These are phyloP conservation scores for Drosophila tristis DNA, from an alignment of 1,140 invertebrate species.

Conservation along the genomic window DNA sequence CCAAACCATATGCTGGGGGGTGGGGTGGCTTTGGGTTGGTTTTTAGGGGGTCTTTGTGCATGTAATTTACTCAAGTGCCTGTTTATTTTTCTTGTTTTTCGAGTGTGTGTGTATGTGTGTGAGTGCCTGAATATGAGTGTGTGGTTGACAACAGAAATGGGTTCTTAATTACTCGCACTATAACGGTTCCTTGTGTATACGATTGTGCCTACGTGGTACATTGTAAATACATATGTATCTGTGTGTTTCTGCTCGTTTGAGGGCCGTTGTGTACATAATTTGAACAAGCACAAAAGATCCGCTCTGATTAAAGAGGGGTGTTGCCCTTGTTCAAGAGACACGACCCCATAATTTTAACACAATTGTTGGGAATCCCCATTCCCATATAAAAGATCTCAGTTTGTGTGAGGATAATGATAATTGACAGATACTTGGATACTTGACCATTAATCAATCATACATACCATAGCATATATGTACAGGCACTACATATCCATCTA, in stretches of 20 bases:
- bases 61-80: constrained; percentile 49
- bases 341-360: constrained; percentile 23
- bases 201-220: constrained; percentile 6
- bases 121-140: constrained; percentile 2
- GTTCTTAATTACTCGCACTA: constrained; percentile 56
- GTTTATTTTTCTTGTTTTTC: neutral
- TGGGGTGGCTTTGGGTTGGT: constrained; percentile 18
- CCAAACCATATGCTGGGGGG: too few species aligned
- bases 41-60: constrained; percentile 29
- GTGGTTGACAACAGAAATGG: constrained; percentile 54
- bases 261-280: constrained; percentile 53
- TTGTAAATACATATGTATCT: neutral
- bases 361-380: constrained; percentile 23
- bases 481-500: too few species aligned
- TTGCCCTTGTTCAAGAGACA: constrained; percentile 10
- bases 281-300: constrained; percentile 56
- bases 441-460: too few species aligned
- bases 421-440: neutral
- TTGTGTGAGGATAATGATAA: neutral
- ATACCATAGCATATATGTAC: too few species aligned
- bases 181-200: constrained; percentile 50
- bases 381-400: constrained; percentile 9
- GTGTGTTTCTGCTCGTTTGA: constrained; percentile 10
- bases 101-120: constrained; percentile 3
- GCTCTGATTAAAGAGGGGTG: constrained; percentile 35